phyloP scores from a whole-genome alignment of 2,888 invertebrate species.

The Achlya flavicornis region DNA sequence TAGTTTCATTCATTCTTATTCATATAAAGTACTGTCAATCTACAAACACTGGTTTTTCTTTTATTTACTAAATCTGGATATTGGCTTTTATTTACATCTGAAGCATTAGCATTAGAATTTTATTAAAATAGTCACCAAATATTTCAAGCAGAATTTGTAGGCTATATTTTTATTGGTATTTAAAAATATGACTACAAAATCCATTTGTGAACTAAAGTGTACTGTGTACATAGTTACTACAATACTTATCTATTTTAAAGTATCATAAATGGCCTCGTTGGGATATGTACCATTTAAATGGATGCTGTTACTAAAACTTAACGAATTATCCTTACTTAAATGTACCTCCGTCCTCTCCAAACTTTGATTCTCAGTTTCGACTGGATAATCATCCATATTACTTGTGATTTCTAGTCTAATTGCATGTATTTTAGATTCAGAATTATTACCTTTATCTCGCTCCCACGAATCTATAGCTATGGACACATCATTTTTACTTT shows the following conservation, averaged over 20 bases:
- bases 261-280: constrained; percentile 82
- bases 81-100: constrained; percentile 6
- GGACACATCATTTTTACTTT: constrained; percentile 73
- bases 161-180: constrained; percentile 49
- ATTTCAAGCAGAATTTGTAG: constrained; percentile 39
- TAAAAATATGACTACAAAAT: constrained; percentile 53
- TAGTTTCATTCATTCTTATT: background rate
- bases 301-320: constrained; percentile 82
- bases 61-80: background rate
- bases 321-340: constrained; percentile 72
- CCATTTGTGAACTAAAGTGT: constrained; percentile 31
- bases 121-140: constrained; percentile 9
- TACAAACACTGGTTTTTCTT: constrained; percentile 6
- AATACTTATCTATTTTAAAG: constrained; percentile 66
- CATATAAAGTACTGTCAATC: background rate
- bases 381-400: constrained; percentile 75
- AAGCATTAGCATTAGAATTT: background rate
- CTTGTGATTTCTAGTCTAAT: constrained; percentile 81
- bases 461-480: constrained; percentile 78
- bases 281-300: constrained; percentile 83
- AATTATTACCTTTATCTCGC: constrained; percentile 61
- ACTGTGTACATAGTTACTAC: background rate
- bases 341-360: constrained; percentile 65
- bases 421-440: constrained; percentile 74
- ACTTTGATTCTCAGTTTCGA: constrained; percentile 53